Conservation (phyloP, 2,888 invertebrate genomes). For the Adineta ricciae region DNA sequence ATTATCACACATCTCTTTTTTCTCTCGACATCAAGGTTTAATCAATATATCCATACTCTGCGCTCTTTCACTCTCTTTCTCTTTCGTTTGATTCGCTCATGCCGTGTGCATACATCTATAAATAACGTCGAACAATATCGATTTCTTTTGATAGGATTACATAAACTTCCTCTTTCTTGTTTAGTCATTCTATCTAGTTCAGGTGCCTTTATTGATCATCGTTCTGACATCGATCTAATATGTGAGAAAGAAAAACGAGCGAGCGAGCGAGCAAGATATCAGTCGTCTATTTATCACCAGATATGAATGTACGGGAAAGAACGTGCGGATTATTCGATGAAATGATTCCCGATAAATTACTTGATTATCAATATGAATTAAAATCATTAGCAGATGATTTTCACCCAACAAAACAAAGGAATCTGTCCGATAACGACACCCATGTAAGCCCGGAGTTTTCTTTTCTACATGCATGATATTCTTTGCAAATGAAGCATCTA, state of each 20-base stretch:
- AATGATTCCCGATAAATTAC: not conserved
- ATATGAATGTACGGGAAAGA: not conserved
- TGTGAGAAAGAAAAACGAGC: not conserved
- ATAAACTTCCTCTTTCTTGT: not conserved
- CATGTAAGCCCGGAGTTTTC: not conserved
- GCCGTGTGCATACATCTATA: not conserved
- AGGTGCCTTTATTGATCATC: not conserved
- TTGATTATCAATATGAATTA: conserved; percentile 5
- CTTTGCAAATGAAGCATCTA: not conserved
- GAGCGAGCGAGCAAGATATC: not conserved
- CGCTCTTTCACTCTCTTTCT: too few relatives aligned
- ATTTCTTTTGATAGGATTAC: not conserved
- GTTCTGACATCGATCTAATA: not conserved
- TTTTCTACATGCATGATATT: not conserved
- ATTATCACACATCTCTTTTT: not conserved
- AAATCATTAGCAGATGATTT: not conserved
- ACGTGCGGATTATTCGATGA: not conserved
- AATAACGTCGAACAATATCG: not conserved
- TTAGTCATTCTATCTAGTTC: not conserved
- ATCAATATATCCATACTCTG: not conserved
- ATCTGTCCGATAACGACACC: not conserved
- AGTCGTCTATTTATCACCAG: not conserved
- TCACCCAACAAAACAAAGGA: not conserved
- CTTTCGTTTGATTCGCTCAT: not conserved
- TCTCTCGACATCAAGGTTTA: not conserved